Conservation (phyloP, 2,113 vertebrate species). For the Butastur rufipennis region DNA sequence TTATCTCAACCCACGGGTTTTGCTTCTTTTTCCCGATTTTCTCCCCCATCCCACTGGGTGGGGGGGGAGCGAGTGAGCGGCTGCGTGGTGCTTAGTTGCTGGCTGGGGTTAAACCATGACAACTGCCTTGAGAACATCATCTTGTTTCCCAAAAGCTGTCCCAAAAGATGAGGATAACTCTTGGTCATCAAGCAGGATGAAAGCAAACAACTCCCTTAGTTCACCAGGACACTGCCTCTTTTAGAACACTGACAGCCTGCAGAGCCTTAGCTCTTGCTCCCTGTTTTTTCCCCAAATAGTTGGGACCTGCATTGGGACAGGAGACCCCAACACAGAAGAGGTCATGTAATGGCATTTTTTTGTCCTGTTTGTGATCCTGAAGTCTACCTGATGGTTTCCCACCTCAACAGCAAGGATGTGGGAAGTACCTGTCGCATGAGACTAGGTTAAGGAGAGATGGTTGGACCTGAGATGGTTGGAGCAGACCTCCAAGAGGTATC, state of each 20-base stretch:
- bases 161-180: background rate
- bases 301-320: background rate
- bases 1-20: too few relatives aligned
- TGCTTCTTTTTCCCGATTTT: too few relatives aligned
- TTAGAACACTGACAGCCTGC: rapidly evolving
- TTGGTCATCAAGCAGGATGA: background rate
- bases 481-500: background rate
- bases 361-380: background rate
- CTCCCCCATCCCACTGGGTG: too few relatives aligned
- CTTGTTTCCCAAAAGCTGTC: background rate
- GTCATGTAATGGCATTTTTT: rapidly evolving
- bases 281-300: background rate
- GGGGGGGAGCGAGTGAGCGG: too few relatives aligned
- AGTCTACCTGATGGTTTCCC: background rate
- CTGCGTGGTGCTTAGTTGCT: too few relatives aligned
- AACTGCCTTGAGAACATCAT: background rate
- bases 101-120: too few relatives aligned
- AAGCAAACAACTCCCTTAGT: background rate
- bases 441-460: background rate
- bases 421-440: background rate
- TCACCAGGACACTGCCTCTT: background rate
- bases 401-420: background rate
- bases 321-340: background rate
- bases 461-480: background rate
- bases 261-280: background rate